Percentiles rank a stretch among this genome's conserved stretches.
Conservation (phyloP, 2,888 invertebrate species). For the Lasioglossum villosulum region DNA sequence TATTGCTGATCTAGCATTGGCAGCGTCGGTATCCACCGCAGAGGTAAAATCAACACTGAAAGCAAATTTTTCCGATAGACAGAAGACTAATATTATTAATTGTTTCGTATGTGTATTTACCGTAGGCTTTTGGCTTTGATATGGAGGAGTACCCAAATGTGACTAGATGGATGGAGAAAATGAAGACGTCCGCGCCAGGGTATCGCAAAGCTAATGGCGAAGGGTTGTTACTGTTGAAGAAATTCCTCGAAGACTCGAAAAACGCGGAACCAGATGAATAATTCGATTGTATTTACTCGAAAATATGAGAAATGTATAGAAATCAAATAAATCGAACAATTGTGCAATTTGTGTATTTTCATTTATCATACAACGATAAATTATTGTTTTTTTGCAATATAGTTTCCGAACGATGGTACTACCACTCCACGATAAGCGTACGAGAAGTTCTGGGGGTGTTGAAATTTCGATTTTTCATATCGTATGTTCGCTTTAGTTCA, state of each 20-base stretch:
- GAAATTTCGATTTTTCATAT: no score
- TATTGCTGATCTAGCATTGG: slow-evolving; percentile 79
- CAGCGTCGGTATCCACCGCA: slow-evolving; percentile 75
- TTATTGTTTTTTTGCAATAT: background rate
- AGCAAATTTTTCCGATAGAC: background rate
- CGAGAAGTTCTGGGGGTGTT: no score
- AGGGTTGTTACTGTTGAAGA: slow-evolving; percentile 73
- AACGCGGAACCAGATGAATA: background rate
- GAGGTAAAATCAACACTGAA: slow-evolving; percentile 68
- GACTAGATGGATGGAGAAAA: slow-evolving; percentile 87
- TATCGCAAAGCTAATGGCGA: slow-evolving; percentile 85
- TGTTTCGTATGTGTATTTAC: background rate
- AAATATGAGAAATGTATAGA: background rate
- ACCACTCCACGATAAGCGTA: no score
- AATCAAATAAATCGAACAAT: background rate
- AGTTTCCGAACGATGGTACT: background rate
- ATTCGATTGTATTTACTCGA: background rate
- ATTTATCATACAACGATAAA: background rate
- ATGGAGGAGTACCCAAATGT: slow-evolving; percentile 88
- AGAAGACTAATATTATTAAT: background rate
- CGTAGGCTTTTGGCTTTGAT: slow-evolving; percentile 77
- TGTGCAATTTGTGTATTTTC: no score
- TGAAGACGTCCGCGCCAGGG: slow-evolving; percentile 87
- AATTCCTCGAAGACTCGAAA: slow-evolving; percentile 38
- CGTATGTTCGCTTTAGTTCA: no score